Percentiles rank a stretch among this genome's conserved stretches.
Conservation (phyloP, 35 echinoderm and acorn worm genomes). For the Apostichopus japonicus region DNA sequence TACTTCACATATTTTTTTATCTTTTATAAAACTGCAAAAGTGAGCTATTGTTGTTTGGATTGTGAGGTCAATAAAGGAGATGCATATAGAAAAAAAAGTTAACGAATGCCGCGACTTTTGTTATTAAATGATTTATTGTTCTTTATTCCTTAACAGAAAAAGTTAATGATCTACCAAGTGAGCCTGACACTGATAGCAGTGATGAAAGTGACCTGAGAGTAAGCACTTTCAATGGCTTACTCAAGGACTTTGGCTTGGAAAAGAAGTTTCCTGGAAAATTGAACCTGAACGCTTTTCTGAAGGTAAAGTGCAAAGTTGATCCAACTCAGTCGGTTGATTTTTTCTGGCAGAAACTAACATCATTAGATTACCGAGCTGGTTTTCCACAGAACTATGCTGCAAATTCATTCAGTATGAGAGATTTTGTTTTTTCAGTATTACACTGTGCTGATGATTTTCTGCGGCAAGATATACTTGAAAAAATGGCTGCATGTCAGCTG, state of each 20-base stretch:
- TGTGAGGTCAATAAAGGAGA: too few relatives aligned
- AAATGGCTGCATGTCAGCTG: conserved; percentile 55
- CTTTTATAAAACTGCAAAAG: too few relatives aligned
- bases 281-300: background rate
- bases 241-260: background rate
- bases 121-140: too few relatives aligned
- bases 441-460: conserved; percentile 49
- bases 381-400: background rate
- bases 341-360: conserved; percentile 47
- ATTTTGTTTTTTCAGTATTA: conserved; percentile 37
- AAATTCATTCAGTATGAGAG: conserved; percentile 38
- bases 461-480: conserved; percentile 32
- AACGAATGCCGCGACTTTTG: too few relatives aligned
- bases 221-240: conserved; percentile 9
- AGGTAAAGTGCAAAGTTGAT: background rate
- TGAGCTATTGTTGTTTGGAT: too few relatives aligned
- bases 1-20: too few relatives aligned
- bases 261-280: conserved; percentile 36
- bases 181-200: conserved; percentile 1
- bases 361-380: conserved; percentile 33
- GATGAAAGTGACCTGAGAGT: background rate
- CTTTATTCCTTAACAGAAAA: background rate
- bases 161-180: background rate
- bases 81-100: too few relatives aligned
- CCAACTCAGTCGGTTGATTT: background rate